Conservation (phyloP, 2,113 vertebrate species). For the Eira barbara region DNA sequence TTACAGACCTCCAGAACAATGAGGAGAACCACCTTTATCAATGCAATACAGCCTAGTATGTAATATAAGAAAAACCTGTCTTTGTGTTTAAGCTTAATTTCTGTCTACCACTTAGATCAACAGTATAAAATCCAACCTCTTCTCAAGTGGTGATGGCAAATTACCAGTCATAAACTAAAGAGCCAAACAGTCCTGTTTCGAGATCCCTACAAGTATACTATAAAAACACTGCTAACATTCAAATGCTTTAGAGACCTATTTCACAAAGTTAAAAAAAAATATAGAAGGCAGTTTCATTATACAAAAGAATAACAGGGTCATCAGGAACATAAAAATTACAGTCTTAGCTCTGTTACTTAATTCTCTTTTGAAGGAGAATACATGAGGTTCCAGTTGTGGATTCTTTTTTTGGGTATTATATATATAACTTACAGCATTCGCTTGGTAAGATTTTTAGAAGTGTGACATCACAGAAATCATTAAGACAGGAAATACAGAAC, state of each 20-base stretch:
- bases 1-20: not conserved
- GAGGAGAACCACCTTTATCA: not conserved
- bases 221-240: slow-evolving; percentile 6
- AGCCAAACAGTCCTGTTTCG: not conserved
- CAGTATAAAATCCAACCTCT: not conserved
- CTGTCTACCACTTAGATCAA: not conserved
- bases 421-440: not conserved
- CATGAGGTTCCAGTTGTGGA: not conserved
- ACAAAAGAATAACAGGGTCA: not conserved
- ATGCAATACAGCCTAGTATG: not conserved
- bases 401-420: not conserved
- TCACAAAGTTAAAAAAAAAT: slow-evolving; percentile 27
- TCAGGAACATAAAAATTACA: slow-evolving; percentile 27
- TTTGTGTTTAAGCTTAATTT: not conserved
- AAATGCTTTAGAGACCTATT: not conserved
- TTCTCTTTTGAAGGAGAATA: not conserved
- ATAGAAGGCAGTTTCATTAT: not conserved
- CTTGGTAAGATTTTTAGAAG: not conserved
- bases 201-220: not conserved
- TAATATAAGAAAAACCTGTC: not conserved
- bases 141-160: not conserved
- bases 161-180: not conserved
- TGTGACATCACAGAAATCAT: not conserved
- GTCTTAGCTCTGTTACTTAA: not conserved
- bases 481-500: not conserved